A percentile compares a stretch with the other conserved stretches of the same genome.
Conservation (phyloP, 2,888 invertebrate genomes). For the Hirudinaria manillensis region DNA sequence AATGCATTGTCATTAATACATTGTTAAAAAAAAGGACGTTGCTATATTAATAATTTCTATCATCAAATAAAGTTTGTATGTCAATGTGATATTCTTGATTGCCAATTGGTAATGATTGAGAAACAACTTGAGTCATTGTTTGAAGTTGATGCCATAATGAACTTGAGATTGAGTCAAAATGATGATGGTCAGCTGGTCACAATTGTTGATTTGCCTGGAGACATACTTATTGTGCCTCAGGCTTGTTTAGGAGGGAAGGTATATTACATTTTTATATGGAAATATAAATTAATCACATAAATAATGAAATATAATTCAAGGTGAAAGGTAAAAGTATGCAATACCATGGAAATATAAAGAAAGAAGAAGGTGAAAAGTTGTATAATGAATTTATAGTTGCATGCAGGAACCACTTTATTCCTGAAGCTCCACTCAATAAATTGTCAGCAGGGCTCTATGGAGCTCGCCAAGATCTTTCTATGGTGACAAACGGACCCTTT, state of each 20-base stretch:
- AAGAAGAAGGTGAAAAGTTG: conserved; percentile 50
- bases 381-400: conserved; percentile 47
- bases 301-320: not conserved
- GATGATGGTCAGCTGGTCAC: conserved; percentile 47
- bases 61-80: too few relatives aligned
- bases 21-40: not conserved
- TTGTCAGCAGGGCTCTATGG: conserved; percentile 53
- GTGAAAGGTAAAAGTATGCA: conserved; percentile 55
- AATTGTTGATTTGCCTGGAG: conserved; percentile 52
- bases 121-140: conserved; percentile 26
- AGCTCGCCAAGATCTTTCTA: conserved; percentile 53
- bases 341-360: conserved; percentile 55
- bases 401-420: conserved; percentile 40
- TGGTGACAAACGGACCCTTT: conserved; percentile 41
- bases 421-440: conserved; percentile 20
- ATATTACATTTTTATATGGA: not conserved
- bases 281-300: too few relatives aligned
- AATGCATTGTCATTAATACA: not conserved
- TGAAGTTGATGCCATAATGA: conserved; percentile 47
- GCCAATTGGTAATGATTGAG: not conserved
- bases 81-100: too few relatives aligned
- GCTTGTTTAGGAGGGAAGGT: conserved; percentile 54
- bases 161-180: conserved; percentile 46
- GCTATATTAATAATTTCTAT: not conserved
- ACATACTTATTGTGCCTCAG: conserved; percentile 55